Base-by-base conservation (phyloP, 2,797 vertebrate species). In the Notolabrus celidotus region DNA sequence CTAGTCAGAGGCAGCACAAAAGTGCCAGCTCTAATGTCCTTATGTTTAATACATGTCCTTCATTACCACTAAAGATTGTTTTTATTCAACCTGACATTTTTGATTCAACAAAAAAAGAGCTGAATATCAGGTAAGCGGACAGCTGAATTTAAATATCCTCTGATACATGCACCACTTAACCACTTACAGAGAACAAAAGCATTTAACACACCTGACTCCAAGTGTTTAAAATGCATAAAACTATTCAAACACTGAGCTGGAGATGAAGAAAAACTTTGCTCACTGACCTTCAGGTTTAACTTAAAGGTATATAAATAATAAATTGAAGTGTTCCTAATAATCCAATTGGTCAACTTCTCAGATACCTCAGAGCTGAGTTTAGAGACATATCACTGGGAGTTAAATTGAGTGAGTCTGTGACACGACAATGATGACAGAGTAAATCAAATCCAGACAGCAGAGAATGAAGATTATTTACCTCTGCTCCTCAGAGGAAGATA, bases 221-320 rank as follows among this genome's bases (percentile, higher is more conserved):
- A 50, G 49, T 70, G 52, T 75, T 86, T 57, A 11, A 12, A 45
- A 34, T 71, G 39, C 67, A 78, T 52, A 31, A 31, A 78, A 74
- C 19, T 45, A 43, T 45, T 45, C 43, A 45, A 45, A 45, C 43
- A 22, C 8, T 31, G 27, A 43, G 65, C 68, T 65, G 39, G 52
- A 58, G 63, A 76, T 68, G 72, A 74, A 63, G 60, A 74, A 62
- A 84, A 68, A 68, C 65, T 75, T 59, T 62, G 81, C 65, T 83
- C 56, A 31, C 5, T 5, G 25, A 53, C 31, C 31, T 74, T 72
- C 70, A 31, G 57, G 71, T 86, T 89, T 66, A 77, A 86, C 78
- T 58, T 43, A 77, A 84, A 67, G 68, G 77, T 41, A 50, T 66
- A 71, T 61, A 61, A 90, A 88, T 88, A 91, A 87, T 82, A 84